These are phyloP conservation scores for Ernsta delagoae DNA, from an alignment of 2,888 invertebrate genomes.

Conservation along the genomic window DNA sequence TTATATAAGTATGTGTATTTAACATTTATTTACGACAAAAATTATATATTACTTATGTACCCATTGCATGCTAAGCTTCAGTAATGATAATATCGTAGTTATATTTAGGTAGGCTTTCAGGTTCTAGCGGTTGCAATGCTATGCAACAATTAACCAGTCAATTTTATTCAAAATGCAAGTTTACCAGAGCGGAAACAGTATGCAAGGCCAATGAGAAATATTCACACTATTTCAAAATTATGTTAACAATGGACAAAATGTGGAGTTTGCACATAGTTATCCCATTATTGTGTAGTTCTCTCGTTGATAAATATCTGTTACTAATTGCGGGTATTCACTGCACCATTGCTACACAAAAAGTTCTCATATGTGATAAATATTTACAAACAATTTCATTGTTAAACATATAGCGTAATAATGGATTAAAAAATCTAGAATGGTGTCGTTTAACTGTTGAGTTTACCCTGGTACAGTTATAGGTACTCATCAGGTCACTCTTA, in stretches of 20 bases:
- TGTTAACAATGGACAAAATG: constrained; percentile 19
- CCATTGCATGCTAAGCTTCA: too few relatives aligned
- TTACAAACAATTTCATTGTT: background rate
- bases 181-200: constrained; percentile 58
- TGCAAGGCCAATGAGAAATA: constrained; percentile 52
- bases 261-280: background rate
- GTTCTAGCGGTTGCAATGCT: too few relatives aligned
- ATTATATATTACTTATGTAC: too few relatives aligned
- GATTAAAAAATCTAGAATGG: too few relatives aligned
- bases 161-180: constrained; percentile 41
- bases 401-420: too few relatives aligned
- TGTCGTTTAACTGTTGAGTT: too few relatives aligned
- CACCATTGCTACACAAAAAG: constrained; percentile 3
- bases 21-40: too few relatives aligned
- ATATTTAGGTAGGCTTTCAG: too few relatives aligned
- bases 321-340: background rate
- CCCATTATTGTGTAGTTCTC: constrained; percentile 14
- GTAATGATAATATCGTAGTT: too few relatives aligned
- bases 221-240: constrained; percentile 33
- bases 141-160: constrained; percentile 46
- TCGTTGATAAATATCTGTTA: constrained; percentile 8
- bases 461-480: too few relatives aligned
- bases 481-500: too few relatives aligned
- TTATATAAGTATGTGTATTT: too few relatives aligned
- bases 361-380: constrained; percentile 9